Conservation (phyloP, 2,888 invertebrate species). For the Priocnemis perturbator region DNA sequence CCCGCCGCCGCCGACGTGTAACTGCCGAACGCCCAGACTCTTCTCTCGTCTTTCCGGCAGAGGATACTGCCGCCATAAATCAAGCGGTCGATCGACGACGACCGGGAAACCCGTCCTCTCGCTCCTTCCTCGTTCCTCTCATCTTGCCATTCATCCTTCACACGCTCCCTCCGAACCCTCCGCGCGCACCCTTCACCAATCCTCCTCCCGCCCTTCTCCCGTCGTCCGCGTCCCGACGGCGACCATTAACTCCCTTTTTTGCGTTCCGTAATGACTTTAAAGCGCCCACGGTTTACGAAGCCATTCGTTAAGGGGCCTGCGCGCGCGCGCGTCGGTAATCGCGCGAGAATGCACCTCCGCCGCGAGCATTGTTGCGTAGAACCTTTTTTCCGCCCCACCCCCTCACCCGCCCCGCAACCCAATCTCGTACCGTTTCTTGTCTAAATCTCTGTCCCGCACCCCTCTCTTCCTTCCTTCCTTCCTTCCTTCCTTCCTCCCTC, state of each 20-base stretch:
- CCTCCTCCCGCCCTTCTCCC: constrained; percentile 34
- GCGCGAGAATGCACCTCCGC: constrained; percentile 62
- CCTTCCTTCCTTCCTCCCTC: constrained; percentile 1
- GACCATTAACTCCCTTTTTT: constrained; percentile 64
- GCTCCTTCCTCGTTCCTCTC: background rate
- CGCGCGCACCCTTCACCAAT: constrained; percentile 28
- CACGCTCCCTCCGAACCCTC: constrained; percentile 26
- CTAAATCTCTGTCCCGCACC: background rate
- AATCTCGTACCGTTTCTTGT: background rate
- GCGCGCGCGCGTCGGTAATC: constrained; percentile 58
- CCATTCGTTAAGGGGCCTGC: constrained; percentile 61
- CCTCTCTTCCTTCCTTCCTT: background rate
- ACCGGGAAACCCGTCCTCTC: constrained; percentile 27
- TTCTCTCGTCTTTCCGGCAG: constrained; percentile 46
- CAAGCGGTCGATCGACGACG: constrained; percentile 70
- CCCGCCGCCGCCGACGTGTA: constrained; percentile 19
- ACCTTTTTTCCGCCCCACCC: constrained; percentile 34
- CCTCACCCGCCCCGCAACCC: background rate
- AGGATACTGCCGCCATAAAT: constrained; percentile 60
- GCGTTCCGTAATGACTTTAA: constrained; percentile 65
- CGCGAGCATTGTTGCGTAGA: constrained; percentile 60
- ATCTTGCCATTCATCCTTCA: constrained; percentile 17
- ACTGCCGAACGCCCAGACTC: constrained; percentile 24
- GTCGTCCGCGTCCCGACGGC: constrained; percentile 48
- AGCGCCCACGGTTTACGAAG: constrained; percentile 64